These are phyloP conservation scores for Acridotheres tristis DNA, from an alignment of 2,797 vertebrate species.

Conservation along the genomic window DNA sequence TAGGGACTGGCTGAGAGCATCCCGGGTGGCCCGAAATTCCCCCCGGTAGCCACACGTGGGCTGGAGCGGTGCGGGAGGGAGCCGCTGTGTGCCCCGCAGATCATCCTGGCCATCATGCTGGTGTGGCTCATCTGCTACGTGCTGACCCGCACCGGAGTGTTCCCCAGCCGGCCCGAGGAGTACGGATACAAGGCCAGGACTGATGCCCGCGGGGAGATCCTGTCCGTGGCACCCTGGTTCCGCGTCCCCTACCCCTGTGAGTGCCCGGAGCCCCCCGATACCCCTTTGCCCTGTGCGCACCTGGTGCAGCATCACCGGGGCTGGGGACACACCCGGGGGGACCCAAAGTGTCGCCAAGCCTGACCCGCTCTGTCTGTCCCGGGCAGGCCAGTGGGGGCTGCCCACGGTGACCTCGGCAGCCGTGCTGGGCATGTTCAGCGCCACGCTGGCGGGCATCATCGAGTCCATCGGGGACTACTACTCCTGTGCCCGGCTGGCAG, in stretches of 20 bases:
- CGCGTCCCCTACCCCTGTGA: slow-evolving; percentile 95
- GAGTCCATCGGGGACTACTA: slow-evolving; percentile 98
- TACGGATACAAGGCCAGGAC: slow-evolving; percentile 93
- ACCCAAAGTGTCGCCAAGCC: not conserved
- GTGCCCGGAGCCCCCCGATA: not conserved
- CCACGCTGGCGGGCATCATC: slow-evolving; percentile 90
- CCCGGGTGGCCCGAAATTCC: rapidly evolving
- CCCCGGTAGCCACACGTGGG: rapidly evolving
- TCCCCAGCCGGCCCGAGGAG: slow-evolving; percentile 78
- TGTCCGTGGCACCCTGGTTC: slow-evolving; percentile 91
- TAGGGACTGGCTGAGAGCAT: slow-evolving; percentile 48
- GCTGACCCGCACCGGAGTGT: slow-evolving; percentile 82
- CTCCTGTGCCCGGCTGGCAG: slow-evolving; percentile 91
- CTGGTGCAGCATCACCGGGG: not conserved
- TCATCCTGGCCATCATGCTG: slow-evolving; percentile 91
- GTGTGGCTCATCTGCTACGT: slow-evolving; percentile 93
- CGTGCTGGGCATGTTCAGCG: slow-evolving; percentile 97
- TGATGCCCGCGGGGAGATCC: slow-evolving; percentile 90
- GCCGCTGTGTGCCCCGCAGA: slow-evolving; percentile 62
- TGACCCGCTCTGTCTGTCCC: not conserved
- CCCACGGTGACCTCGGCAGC: slow-evolving; percentile 91
- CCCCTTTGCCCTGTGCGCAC: rapidly evolving
- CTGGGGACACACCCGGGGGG: not conserved
- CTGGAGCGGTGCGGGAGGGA: rapidly evolving
- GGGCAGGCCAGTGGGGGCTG: slow-evolving; percentile 93